Conservation (phyloP, 1,140 invertebrate genomes). For the Dufourea novaeangliae region DNA sequence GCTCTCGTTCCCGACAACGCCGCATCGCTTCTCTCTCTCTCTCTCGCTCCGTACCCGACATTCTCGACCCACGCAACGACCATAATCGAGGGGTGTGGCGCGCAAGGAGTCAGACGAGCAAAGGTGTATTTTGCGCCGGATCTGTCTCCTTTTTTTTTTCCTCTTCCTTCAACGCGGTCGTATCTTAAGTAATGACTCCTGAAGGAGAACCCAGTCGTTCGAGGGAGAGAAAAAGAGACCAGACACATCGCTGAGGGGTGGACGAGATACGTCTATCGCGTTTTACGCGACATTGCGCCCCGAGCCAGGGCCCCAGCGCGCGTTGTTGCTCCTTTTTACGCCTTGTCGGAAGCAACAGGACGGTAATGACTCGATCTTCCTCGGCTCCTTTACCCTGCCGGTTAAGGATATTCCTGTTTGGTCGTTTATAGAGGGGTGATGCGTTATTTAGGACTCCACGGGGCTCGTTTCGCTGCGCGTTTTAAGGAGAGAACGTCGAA, state of each 20-base stretch:
- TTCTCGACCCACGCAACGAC: conserved; percentile 54
- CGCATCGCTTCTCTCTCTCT: neutral
- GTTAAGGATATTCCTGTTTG: neutral
- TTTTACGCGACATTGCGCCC: conserved; percentile 54
- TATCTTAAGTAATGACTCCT: conserved; percentile 60
- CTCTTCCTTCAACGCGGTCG: conserved; percentile 39
- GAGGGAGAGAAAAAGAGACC: neutral
- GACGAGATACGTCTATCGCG: conserved; percentile 41
- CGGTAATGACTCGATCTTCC: conserved; percentile 51
- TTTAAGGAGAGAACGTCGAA: neutral
- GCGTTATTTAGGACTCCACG: too few species aligned
- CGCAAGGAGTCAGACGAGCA: conserved; percentile 30
- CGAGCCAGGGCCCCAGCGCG: neutral
- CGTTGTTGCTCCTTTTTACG: neutral
- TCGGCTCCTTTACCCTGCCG: neutral
- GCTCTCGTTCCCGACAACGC: neutral
- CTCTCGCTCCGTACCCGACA: conserved; percentile 20
- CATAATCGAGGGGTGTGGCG: conserved; percentile 57
- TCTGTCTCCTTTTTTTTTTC: conserved; percentile 25
- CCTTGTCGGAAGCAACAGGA: conserved; percentile 42
- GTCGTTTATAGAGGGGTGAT: neutral
- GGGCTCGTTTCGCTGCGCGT: too few species aligned
- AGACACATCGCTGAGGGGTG: neutral
- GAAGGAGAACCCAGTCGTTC: neutral
- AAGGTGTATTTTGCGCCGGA: conserved; percentile 57